These are phyloP conservation scores for Bradypus variegatus DNA, from an alignment of 2,797 vertebrate genomes.

Conservation along the genomic window DNA sequence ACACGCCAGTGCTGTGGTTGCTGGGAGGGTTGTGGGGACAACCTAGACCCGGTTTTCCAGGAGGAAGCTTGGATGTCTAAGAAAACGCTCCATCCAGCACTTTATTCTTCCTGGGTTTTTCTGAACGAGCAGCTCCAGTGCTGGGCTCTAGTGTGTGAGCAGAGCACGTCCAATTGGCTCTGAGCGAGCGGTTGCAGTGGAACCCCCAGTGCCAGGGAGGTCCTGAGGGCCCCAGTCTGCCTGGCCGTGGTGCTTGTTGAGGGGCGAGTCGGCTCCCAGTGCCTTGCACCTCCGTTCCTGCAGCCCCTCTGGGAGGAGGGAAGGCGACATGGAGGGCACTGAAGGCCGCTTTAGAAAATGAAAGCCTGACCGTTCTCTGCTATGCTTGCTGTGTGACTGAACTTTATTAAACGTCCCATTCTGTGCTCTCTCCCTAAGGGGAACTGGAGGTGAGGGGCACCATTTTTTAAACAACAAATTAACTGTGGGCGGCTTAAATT, in stretches of 20 bases:
- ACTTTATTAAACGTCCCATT: neutral
- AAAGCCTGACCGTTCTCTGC: neutral
- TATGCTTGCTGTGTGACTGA: neutral
- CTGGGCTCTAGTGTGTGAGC: too few relatives aligned
- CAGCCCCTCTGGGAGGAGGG: too few relatives aligned
- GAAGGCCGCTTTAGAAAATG: neutral
- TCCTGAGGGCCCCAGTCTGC: neutral
- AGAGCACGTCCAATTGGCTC: neutral
- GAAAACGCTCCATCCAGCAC: too few relatives aligned
- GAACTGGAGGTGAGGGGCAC: neutral
- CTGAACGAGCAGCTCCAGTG: accelerated
- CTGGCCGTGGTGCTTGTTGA: neutral
- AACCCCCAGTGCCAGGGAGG: neutral
- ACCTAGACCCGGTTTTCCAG: neutral
- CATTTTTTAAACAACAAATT: conserved; percentile 40
- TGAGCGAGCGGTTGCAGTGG: too few relatives aligned
- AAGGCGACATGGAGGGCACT: neutral
- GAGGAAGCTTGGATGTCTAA: neutral
- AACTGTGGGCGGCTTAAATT: neutral
- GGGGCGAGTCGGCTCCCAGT: neutral
- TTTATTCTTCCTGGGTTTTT: neutral
- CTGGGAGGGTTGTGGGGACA: neutral
- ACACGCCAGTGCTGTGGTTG: neutral
- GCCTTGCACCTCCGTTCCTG: neutral
- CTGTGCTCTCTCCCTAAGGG: neutral